Evolutionary conservation across 53 echinoderm and acorn worm genomes (phyloP).

Genomic region (Luidia sarsii): DNA sequence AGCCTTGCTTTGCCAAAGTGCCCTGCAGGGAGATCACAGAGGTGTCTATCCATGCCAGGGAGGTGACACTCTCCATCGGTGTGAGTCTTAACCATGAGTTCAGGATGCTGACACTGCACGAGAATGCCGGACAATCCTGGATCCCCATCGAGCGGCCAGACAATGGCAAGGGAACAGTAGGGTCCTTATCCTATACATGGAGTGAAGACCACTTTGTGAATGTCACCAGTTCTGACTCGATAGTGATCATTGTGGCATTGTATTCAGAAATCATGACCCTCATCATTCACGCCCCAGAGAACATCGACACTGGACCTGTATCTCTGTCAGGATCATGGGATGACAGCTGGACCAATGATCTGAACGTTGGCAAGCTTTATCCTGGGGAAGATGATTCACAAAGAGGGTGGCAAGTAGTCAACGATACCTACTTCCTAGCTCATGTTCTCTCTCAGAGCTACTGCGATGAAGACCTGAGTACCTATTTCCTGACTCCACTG

Average conservation of each 20-base stretch:
- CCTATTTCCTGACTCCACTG: conserved; percentile 18
- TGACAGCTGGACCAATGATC: conserved; percentile 69
- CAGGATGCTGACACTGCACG: conserved; percentile 14
- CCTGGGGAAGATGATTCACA: neutral
- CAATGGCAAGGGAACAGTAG: conserved; percentile 31
- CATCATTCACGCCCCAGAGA: conserved; percentile 44
- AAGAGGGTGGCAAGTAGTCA: conserved; percentile 36
- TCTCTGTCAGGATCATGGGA: conserved; percentile 72
- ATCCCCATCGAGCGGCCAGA: conserved; percentile 13
- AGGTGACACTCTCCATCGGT: conserved; percentile 51
- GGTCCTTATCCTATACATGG: conserved; percentile 41
- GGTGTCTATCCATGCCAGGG: conserved; percentile 46
- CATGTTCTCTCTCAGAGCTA: conserved; percentile 61
- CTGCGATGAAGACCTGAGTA: conserved; percentile 52
- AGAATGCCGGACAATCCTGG: conserved; percentile 49
- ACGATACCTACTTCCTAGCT: conserved; percentile 57
- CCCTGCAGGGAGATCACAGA: conserved; percentile 76
- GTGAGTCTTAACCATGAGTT: neutral
- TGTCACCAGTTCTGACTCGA: conserved; percentile 44
- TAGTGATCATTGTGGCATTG: conserved; percentile 52
- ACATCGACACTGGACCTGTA: conserved; percentile 6
- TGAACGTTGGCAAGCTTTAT: conserved; percentile 55
- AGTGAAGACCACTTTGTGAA: conserved; percentile 50
- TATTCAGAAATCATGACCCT: conserved; percentile 57
- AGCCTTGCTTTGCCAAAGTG: conserved; percentile 63